Base-by-base conservation (phyloP, 2,888 invertebrate genomes). In the Apomyelois bistriatella region DNA sequence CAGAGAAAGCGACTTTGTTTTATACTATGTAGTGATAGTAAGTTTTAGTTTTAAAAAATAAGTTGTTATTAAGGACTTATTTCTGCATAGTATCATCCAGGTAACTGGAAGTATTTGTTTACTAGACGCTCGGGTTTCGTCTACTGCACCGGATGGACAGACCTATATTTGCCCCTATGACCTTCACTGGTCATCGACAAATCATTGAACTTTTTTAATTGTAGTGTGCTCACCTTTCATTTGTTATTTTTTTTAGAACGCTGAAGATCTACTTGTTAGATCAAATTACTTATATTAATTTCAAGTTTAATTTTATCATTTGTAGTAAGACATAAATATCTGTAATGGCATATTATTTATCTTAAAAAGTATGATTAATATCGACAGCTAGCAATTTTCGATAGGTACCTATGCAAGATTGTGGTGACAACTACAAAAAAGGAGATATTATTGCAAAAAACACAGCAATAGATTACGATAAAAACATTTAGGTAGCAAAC, bases 71-170 rank as follows among this genome's bases (percentile, higher is more conserved):
- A 22, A 22, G 22, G 22, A 22, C 22, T 22, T 22, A 5, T 22
- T 22, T 22, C 22, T 56, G 65, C 64, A 72, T 74, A 60, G 60
- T 52, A 10, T 65, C 66, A 49, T 76, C 70, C 70, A 59, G 62
- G 64, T 69, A 72, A 59, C 62, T 73, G 74, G 73, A 74, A 79
- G 62, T 66, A 61, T 59, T 58, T 76, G 72, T 62, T 62, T 70
- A 71, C 69, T 64, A 66, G 66, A 66, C 61, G 62, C 67, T 82
- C 74, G 57, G 65, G 72, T 87, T 85, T 74, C 87, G 73, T 76
- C 77, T 74, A 76, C 79, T 74, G 77, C 72, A 74, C 74, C 76
- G 75, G 75, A 76, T 72, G 74, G 69, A 64, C 65, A 76, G 66
- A 79, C 77, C 78, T 73, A 82, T 62, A 59, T 40, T 41, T 63